Conservation (phyloP, 2,888 invertebrate genomes). For the Lacanobia wlatinum region DNA sequence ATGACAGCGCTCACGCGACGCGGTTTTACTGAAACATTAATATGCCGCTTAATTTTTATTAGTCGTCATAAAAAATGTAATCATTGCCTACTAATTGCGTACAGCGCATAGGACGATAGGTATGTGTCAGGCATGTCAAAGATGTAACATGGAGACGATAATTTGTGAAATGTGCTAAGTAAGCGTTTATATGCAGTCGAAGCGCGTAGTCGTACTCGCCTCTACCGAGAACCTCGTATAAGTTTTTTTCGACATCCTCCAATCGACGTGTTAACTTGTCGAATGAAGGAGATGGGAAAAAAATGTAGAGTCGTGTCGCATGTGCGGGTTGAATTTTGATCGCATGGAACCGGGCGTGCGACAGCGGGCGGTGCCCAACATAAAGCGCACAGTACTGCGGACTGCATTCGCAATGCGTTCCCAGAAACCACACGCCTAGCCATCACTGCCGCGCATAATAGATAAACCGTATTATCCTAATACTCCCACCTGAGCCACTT, state of each 20-base stretch:
- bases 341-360: conserved; percentile 66
- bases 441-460: conserved; percentile 40
- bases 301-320: conserved; percentile 73
- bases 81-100: conserved; percentile 72
- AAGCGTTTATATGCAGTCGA: conserved; percentile 76
- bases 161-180: conserved; percentile 72
- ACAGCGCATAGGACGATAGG: conserved; percentile 58
- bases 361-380: conserved; percentile 58
- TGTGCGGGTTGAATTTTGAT: conserved; percentile 81
- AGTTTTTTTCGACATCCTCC: conserved; percentile 80
- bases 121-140: conserved; percentile 65
- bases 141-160: conserved; percentile 66
- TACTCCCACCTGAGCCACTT: conserved; percentile 14
- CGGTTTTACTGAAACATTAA: conserved; percentile 64
- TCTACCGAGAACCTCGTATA: conserved; percentile 72
- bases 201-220: conserved; percentile 61
- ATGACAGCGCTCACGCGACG: conserved; percentile 72
- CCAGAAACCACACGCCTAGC: conserved; percentile 61
- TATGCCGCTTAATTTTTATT: conserved; percentile 67
- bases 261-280: conserved; percentile 80
- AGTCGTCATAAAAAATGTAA: conserved; percentile 67
- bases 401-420: conserved; percentile 67
- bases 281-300: conserved; percentile 77
- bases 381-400: conserved; percentile 59
- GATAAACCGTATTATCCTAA: conserved; percentile 33